Conservation (phyloP, 2,888 invertebrate species). For the Anodontia alba region DNA sequence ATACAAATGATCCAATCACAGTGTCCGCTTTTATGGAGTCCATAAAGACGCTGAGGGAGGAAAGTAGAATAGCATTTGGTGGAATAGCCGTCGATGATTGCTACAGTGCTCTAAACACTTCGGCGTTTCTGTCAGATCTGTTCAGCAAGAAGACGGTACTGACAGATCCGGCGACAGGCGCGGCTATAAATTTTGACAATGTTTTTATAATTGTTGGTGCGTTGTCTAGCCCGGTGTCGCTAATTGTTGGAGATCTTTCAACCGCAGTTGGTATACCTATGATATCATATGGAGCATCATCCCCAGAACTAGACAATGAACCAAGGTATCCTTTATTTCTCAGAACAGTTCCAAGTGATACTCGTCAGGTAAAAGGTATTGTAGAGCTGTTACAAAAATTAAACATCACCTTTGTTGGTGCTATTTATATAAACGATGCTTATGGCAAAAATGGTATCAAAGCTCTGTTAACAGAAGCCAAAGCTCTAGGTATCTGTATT, state of each 20-base stretch:
- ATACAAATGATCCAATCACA: conserved; percentile 61
- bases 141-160: conserved; percentile 58
- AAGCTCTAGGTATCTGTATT: conserved; percentile 71
- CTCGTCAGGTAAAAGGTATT: conserved; percentile 69
- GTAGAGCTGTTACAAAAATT: conserved; percentile 61
- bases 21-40: conserved; percentile 68
- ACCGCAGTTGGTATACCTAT: conserved; percentile 65
- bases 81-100: conserved; percentile 75
- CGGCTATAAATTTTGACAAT: conserved; percentile 56
- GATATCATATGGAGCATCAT: conserved; percentile 72
- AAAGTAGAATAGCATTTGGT: conserved; percentile 52
- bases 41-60: conserved; percentile 35
- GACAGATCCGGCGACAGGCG: conserved; percentile 39
- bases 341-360: conserved; percentile 73
- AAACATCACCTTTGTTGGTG: conserved; percentile 68
- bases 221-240: conserved; percentile 81
- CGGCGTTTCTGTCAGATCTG: conserved; percentile 51
- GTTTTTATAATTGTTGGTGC: conserved; percentile 86
- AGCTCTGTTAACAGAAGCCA: conserved; percentile 61
- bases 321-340: conserved; percentile 71
- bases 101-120: conserved; percentile 65
- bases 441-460: conserved; percentile 72
- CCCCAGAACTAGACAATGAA: conserved; percentile 67
- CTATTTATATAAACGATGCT: conserved; percentile 70
- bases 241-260: conserved; percentile 64